phyloP scores from a whole-genome alignment of 2,797 vertebrate species.

The Argyrosomus regius region DNA sequence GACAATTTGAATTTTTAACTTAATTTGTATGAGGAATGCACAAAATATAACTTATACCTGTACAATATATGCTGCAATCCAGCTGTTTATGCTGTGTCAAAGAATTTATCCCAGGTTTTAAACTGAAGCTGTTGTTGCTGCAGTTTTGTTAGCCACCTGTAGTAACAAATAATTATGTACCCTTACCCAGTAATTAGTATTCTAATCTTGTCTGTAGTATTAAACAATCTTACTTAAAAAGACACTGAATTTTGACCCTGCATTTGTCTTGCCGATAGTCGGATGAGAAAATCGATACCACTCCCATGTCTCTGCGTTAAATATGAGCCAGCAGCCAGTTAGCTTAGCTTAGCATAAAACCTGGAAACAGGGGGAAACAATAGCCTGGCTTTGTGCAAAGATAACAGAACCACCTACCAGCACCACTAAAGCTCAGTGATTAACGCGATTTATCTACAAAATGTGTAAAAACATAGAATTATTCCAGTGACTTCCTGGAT shows the following conservation, averaged over 20 bases:
- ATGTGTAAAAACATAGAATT: background rate
- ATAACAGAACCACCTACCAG: background rate
- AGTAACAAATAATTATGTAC: background rate
- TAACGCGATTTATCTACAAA: background rate
- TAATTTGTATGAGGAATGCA: background rate
- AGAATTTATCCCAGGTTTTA: background rate
- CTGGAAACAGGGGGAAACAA: background rate
- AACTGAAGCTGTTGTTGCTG: too few species aligned
- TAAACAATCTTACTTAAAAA: background rate
- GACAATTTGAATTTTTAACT: background rate
- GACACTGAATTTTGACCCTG: background rate
- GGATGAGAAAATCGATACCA: background rate
- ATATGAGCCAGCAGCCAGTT: background rate
- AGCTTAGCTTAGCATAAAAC: conserved; percentile 18
- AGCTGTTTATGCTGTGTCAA: background rate
- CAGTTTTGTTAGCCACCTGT: background rate
- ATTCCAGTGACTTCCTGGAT: background rate
- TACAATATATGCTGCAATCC: background rate
- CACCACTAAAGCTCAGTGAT: background rate
- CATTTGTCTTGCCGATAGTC: background rate
- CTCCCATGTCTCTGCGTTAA: background rate
- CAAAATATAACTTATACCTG: background rate
- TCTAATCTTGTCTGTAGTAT: background rate
- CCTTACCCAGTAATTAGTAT: background rate
- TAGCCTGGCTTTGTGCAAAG: background rate